Percentiles rank a stretch among this genome's conserved stretches.
These are phyloP conservation scores for Serrognathus titanus DNA, from an alignment of 2,888 invertebrate genomes.

Conservation along the genomic window DNA sequence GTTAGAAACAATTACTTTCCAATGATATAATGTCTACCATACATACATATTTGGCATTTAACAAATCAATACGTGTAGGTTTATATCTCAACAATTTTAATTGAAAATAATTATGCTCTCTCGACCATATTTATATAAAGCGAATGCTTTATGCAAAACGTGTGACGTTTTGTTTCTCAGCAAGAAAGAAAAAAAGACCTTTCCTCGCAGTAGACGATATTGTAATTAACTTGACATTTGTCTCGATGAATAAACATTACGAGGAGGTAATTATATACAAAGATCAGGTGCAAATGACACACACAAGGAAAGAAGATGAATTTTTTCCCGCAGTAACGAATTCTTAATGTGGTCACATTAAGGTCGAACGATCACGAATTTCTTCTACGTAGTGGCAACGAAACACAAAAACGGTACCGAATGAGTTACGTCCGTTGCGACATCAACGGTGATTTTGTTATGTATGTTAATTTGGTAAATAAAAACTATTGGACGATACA, in stretches of 20 bases:
- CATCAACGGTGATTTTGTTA: constrained; percentile 16
- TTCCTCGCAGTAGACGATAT: too few relatives aligned
- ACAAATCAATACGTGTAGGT: too few relatives aligned
- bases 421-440: constrained; percentile 6
- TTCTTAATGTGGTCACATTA: constrained; percentile 7
- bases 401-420: constrained; percentile 4
- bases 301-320: constrained; percentile 8
- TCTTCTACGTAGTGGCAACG: too few relatives aligned
- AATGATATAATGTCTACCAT: too few relatives aligned
- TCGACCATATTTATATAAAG: too few relatives aligned
- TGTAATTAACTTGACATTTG: not conserved
- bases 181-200: too few relatives aligned
- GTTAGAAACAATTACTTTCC: too few relatives aligned
- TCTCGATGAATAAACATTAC: constrained; percentile 8
- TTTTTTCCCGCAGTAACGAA: constrained; percentile 14
- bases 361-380: constrained; percentile 11
- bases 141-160: too few relatives aligned
- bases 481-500: constrained; percentile 9
- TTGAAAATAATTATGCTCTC: too few relatives aligned
- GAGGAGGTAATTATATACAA: not conserved
- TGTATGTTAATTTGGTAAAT: constrained; percentile 17
- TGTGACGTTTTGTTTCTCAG: too few relatives aligned
- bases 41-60: too few relatives aligned
- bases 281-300: constrained; percentile 3
- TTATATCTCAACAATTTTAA: too few relatives aligned